Percentiles rank a stretch among this genome's conserved stretches.
phyloP scores from a whole-genome alignment of 2,113 vertebrate genomes.

The Lophius piscatorius region DNA sequence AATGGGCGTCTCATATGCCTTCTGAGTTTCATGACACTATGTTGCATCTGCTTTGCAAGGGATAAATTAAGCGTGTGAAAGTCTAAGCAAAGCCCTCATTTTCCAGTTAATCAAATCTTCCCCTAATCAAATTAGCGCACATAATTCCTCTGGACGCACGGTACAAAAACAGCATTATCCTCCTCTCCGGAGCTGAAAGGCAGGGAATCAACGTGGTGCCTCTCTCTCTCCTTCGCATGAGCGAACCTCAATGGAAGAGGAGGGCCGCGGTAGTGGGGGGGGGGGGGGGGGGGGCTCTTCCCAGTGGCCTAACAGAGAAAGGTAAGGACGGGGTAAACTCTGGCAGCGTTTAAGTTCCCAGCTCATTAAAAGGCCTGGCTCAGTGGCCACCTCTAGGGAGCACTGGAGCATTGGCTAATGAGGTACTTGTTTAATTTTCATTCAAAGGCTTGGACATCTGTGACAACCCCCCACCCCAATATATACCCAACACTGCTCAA shows the following conservation, averaged over 20 bases:
- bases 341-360: constrained; percentile 97
- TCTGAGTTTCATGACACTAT: constrained; percentile 99
- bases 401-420: constrained; percentile 98
- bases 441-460: constrained; percentile 99
- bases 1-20: constrained; percentile 99
- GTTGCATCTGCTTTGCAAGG: constrained; percentile 99
- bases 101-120: constrained; percentile 99
- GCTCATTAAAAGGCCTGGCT: constrained; percentile 98
- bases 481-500: constrained; percentile 42
- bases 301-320: constrained; percentile 84
- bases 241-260: constrained; percentile 88
- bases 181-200: constrained; percentile 97
- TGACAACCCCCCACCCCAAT: constrained; percentile 85
- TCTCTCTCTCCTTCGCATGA: constrained; percentile 95
- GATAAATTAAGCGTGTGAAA: constrained; percentile 99
- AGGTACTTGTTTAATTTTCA: constrained; percentile 99
- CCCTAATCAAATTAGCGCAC: constrained; percentile 99
- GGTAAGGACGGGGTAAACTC: constrained; percentile 93
- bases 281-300: constrained; percentile 80
- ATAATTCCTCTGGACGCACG: constrained; percentile 99
- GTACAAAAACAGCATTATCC: constrained; percentile 99
- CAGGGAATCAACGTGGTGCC: constrained; percentile 91
- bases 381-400: constrained; percentile 96
- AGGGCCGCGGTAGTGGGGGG: constrained; percentile 45
- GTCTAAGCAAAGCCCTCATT: constrained; percentile 99